Conservation (phyloP, 92 coral and sea anemone species). For the Epizoanthus rinbou region DNA sequence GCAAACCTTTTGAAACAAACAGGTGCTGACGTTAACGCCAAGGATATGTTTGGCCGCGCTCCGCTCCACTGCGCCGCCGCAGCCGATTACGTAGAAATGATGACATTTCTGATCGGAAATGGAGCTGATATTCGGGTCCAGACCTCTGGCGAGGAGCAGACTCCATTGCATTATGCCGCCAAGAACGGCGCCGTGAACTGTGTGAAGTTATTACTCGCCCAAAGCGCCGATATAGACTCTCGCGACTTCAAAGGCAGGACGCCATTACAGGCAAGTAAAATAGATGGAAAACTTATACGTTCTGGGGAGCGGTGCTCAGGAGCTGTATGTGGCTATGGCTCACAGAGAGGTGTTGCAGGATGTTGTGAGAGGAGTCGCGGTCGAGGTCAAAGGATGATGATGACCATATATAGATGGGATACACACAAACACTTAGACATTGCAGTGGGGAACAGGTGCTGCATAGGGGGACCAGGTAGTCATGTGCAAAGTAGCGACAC, state of each 20-base stretch:
- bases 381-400: too few species aligned
- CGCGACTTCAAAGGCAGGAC: slow-evolving; percentile 66
- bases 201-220: slow-evolving; percentile 57
- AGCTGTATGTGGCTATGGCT: too few species aligned
- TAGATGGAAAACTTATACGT: too few species aligned
- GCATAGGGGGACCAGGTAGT: too few species aligned
- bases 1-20: neutral
- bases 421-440: too few species aligned
- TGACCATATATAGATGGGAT: too few species aligned
- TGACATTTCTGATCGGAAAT: slow-evolving; percentile 53
- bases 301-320: too few species aligned
- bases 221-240: slow-evolving; percentile 58
- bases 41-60: slow-evolving; percentile 64
- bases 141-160: slow-evolving; percentile 66
- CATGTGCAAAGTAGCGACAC: too few species aligned
- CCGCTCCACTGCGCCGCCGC: slow-evolving; percentile 72
- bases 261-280: slow-evolving; percentile 57
- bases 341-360: too few species aligned
- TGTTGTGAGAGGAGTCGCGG: too few species aligned
- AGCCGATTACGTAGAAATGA: slow-evolving; percentile 68
- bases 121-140: slow-evolving; percentile 58
- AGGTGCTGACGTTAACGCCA: slow-evolving; percentile 64
- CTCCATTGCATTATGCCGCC: slow-evolving; percentile 61
- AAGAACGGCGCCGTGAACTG: slow-evolving; percentile 63
- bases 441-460: too few species aligned